phyloP scores from a whole-genome alignment of 2,888 invertebrate species.

The Galeruca laticollis region DNA sequence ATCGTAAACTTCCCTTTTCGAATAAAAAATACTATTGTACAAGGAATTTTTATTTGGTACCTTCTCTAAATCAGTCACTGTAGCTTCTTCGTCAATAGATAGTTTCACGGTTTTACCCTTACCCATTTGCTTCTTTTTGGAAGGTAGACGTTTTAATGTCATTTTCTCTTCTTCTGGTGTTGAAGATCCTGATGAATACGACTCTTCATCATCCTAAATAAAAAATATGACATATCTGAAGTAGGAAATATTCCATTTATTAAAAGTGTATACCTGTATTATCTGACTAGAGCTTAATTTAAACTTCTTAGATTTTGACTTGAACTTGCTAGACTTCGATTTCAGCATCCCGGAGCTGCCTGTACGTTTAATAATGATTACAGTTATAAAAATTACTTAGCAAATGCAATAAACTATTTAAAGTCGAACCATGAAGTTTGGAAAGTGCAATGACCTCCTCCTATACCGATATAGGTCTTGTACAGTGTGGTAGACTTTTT shows the following conservation, averaged over 20 bases:
- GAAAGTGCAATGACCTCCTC: too few relatives aligned
- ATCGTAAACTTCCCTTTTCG: background rate
- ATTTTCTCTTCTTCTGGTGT: slow-evolving; percentile 5
- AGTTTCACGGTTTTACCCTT: slow-evolving; percentile 5
- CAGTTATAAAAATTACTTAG: background rate
- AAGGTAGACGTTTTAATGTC: background rate
- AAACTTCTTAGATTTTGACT: background rate
- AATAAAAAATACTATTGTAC: background rate
- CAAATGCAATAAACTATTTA: background rate
- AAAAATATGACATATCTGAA: background rate
- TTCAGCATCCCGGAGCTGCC: background rate
- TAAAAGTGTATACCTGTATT: background rate
- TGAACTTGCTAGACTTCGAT: background rate
- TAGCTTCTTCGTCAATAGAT: background rate
- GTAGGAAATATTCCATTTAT: background rate
- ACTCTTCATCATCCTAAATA: slow-evolving; percentile 13
- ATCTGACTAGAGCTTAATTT: background rate
- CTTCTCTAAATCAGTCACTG: background rate
- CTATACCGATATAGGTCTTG: too few relatives aligned
- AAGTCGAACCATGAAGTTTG: too few relatives aligned
- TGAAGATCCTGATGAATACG: slow-evolving; percentile 10
- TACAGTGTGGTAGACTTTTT: too few relatives aligned
- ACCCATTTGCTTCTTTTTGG: background rate
- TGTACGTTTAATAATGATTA: background rate
- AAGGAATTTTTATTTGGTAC: background rate